phyloP scores from a whole-genome alignment of 2,113 vertebrate species.

The Pelodiscus sinensis region DNA sequence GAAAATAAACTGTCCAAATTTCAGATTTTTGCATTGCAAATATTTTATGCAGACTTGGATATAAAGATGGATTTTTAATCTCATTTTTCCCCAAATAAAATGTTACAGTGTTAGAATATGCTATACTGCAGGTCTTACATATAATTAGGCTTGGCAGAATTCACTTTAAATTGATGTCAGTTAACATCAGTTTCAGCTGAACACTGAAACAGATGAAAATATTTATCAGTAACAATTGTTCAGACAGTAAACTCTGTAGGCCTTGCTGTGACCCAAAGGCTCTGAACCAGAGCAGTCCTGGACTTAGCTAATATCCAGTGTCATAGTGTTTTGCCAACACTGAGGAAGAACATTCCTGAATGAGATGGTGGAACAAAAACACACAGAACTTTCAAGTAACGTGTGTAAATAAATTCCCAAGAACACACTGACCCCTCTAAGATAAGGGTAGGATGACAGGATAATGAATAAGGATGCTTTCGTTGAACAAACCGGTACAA shows the following conservation, averaged over 20 bases:
- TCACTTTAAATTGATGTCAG: neutral
- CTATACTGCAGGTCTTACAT: neutral
- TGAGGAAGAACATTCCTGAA: neutral
- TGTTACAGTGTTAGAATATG: neutral
- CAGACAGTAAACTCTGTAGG: neutral
- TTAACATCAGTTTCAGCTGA: neutral
- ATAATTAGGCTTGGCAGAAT: neutral
- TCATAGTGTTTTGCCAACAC: too few relatives aligned
- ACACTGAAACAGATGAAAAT: neutral
- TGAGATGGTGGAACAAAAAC: neutral
- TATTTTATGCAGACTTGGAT: neutral
- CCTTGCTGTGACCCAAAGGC: neutral
- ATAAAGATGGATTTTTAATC: neutral
- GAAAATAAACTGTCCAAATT: neutral
- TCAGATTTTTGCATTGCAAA: neutral
- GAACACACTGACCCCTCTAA: neutral
- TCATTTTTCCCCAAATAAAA: neutral
- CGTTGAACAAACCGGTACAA: neutral
- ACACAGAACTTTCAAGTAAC: neutral
- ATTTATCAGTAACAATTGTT: neutral
- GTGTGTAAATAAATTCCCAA: neutral
- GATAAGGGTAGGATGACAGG: neutral
- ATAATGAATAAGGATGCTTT: neutral
- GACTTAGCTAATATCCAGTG: too few relatives aligned
- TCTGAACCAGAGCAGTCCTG: neutral